Evolutionary conservation across 2,797 vertebrate species (phyloP).

Genomic region (Babyrousa celebensis): DNA sequence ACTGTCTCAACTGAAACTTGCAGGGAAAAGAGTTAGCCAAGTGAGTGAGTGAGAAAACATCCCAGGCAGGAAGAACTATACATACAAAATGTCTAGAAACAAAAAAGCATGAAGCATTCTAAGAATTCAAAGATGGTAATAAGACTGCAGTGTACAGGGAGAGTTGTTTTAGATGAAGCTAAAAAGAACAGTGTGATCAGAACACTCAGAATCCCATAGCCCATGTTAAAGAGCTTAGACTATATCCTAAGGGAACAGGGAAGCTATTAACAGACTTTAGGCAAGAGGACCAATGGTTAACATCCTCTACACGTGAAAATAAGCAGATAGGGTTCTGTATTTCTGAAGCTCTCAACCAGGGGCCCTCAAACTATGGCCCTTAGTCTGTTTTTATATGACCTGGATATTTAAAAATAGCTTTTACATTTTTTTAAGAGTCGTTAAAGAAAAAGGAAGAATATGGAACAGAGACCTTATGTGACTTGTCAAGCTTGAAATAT

Average conservation of each 20-base stretch:
- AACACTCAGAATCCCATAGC: neutral
- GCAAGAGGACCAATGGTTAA: slow-evolving; percentile 33
- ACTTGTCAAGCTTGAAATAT: slow-evolving; percentile 59
- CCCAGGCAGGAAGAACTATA: slow-evolving; percentile 28
- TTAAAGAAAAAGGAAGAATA: neutral
- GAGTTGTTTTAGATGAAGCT: slow-evolving; percentile 13
- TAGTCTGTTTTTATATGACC: slow-evolving; percentile 26
- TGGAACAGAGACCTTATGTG: slow-evolving; percentile 15
- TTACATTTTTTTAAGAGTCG: slow-evolving; percentile 36
- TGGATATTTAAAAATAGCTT: slow-evolving; percentile 67
- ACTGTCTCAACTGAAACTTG: slow-evolving; percentile 17
- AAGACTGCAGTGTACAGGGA: neutral
- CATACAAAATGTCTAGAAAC: slow-evolving; percentile 32
- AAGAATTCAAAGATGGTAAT: slow-evolving; percentile 50
- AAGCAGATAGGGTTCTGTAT: slow-evolving; percentile 11
- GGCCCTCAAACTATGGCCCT: neutral
- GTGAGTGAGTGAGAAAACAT: slow-evolving; percentile 28
- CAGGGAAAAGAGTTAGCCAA: slow-evolving; percentile 48
- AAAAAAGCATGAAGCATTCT: slow-evolving; percentile 5
- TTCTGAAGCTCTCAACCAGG: slow-evolving; percentile 16
- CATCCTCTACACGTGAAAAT: neutral
- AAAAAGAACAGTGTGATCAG: neutral
- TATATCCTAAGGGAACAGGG: slow-evolving; percentile 15
- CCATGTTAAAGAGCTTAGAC: slow-evolving; percentile 32
- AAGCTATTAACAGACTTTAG: slow-evolving; percentile 45